These are phyloP conservation scores for Trachythela sp. DNA, from an alignment of 64 coral and sea anemone genomes.

Conservation along the genomic window DNA sequence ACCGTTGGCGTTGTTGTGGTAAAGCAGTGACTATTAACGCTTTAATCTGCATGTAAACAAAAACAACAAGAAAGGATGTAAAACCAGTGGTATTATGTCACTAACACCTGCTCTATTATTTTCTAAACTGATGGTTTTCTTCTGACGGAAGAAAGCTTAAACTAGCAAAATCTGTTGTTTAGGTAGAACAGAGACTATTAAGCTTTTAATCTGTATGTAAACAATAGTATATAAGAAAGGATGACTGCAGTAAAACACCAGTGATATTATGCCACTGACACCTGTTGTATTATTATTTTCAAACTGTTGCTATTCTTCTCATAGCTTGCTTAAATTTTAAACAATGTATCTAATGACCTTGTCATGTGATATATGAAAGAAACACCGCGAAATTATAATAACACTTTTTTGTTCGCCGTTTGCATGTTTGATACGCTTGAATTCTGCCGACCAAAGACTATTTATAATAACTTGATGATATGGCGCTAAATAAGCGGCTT, in stretches of 20 bases:
- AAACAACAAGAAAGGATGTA: background rate
- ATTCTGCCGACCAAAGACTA: slow-evolving; percentile 6
- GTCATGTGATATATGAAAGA: slow-evolving; percentile 2
- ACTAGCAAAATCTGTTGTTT: background rate
- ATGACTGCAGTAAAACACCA: background rate
- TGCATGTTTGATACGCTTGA: slow-evolving; percentile 8
- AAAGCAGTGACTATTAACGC: background rate
- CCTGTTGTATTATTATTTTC: background rate
- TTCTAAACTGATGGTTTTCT: background rate
- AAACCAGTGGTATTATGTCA: background rate
- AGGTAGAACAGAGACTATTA: background rate
- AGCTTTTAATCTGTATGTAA: background rate
- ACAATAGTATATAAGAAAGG: background rate
- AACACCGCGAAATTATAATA: background rate
- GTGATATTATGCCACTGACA: background rate
- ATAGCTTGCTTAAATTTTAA: too few relatives aligned
- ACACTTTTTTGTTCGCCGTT: background rate
- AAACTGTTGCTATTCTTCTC: background rate
- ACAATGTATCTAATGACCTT: background rate
- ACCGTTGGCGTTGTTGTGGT: background rate
- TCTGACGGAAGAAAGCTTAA: background rate
- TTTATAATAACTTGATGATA: slow-evolving; percentile 7
- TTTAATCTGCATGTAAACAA: background rate
- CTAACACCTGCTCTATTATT: background rate
- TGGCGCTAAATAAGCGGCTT: slow-evolving; percentile 1